phyloP scores from a whole-genome alignment of 2,888 invertebrate genomes.

The Monopis laevigella region DNA sequence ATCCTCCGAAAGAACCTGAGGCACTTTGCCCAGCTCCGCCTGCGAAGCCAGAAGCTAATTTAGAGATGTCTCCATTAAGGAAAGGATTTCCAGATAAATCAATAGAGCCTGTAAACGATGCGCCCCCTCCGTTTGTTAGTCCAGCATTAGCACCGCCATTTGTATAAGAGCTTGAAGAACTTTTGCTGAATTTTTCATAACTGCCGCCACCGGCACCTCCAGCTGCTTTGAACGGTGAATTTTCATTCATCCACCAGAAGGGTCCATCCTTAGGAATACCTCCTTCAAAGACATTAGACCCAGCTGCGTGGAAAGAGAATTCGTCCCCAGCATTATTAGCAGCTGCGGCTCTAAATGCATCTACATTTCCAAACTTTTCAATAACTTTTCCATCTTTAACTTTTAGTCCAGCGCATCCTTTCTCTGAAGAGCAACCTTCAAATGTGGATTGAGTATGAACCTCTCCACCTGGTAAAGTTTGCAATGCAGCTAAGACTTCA shows the following conservation, averaged over 20 bases:
- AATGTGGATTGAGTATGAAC: constrained; percentile 52
- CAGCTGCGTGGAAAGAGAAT: constrained; percentile 47
- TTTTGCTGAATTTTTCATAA: constrained; percentile 46
- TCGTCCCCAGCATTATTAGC: constrained; percentile 36
- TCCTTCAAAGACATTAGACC: constrained; percentile 35
- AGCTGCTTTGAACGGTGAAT: constrained; percentile 65
- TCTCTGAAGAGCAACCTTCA: constrained; percentile 49
- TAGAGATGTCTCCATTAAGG: constrained; percentile 39
- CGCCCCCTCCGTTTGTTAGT: constrained; percentile 21
- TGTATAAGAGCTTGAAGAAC: constrained; percentile 34
- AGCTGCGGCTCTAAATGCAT: constrained; percentile 44
- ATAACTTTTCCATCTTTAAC: constrained; percentile 52
- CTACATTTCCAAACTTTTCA: constrained; percentile 46
- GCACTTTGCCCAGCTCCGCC: constrained; percentile 12
- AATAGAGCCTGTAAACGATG: constrained; percentile 22
- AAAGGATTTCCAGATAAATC: constrained; percentile 38
- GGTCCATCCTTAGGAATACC: constrained; percentile 38
- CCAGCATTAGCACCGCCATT: constrained; percentile 23
- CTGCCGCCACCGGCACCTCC: constrained; percentile 34
- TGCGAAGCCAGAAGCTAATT: constrained; percentile 19
- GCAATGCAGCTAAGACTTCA: constrained; percentile 36
- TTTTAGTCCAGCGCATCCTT: constrained; percentile 57
- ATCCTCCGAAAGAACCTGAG: constrained; percentile 7
- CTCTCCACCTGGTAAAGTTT: constrained; percentile 32
- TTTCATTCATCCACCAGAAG: constrained; percentile 70